Base-by-base conservation (phyloP, 2,888 invertebrate genomes). In the Blastobasis adustella region DNA sequence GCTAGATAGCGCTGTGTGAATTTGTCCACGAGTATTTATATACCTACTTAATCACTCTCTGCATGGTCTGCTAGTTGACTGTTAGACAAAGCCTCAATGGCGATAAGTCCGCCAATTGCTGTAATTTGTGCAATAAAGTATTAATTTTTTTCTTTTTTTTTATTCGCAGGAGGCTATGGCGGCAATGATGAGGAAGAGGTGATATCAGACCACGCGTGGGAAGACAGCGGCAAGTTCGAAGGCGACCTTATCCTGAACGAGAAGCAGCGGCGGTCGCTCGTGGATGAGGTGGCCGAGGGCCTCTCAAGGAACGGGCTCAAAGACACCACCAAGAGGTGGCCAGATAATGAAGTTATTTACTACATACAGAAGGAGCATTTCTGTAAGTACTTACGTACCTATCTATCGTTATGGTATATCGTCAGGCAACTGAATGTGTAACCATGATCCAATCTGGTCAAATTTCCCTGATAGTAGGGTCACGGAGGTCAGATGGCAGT, bases 211-310 rank as follows among this genome's bases (percentile, higher is more conserved):
- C 72, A 89, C 53, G 84, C 89, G 5, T 89, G 89, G 86, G 88
- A 89, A 59, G 79, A 83, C 41, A 89, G 89, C 56, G 89, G 89
- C 6, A 84, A 89, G 60, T 89, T 90, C 53, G 90, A 90, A 59
- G 90, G 90, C 8, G 90, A 90, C 57, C 73, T 90, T 37, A 77
- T 89, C 48, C 72, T 89, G 6, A 89, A 88, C 52, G 86, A 88
- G 36, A 68, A 79, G 23, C 89, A 89, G 59, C 69, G 88, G 55
- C 68, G 79, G n/a, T 59, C 78, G 49, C 82, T 89, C 39, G 77
- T 89, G 0, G 77, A 82, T 52, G 76, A 81, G 39, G 81, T 88
- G 4, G 74, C 79, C 0, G 86, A 86, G 54, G 87, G 86, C 5
- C 70, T 88, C 1, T 75, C 85, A 4, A 78, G 88, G 49, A 89